Percentiles rank a stretch among this genome's conserved stretches.
Conservation (phyloP, 2,113 vertebrate genomes). For the Rhinolophus ferrumequinum region DNA sequence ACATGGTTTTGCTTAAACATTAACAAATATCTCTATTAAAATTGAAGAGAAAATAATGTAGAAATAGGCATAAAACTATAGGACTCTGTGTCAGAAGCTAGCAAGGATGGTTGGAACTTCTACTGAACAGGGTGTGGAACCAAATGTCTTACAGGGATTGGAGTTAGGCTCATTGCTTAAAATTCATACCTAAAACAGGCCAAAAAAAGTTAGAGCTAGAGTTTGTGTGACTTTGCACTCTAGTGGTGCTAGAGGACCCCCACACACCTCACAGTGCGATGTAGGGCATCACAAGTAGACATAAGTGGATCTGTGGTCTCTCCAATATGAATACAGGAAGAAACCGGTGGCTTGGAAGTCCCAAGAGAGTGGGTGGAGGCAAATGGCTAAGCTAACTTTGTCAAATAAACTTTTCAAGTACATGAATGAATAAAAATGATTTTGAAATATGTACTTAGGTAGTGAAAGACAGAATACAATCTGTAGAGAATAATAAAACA, state of each 20-base stretch:
- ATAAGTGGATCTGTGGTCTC: not conserved
- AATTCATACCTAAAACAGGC: not conserved
- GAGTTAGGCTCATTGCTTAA: not conserved
- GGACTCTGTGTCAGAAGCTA: not conserved
- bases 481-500: not conserved
- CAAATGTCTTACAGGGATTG: not conserved
- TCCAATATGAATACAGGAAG: not conserved
- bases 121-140: not conserved
- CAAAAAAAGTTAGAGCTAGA: not conserved
- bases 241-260: not conserved
- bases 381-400: not conserved
- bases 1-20: not conserved
- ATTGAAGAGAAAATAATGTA: not conserved
- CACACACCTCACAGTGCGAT: not conserved
- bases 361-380: not conserved
- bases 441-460: not conserved
- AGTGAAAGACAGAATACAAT: not conserved
- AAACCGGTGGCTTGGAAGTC: not conserved
- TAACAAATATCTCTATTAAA: not conserved
- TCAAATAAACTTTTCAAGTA: not conserved
- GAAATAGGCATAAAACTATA: not conserved
- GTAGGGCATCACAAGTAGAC: rapidly evolving
- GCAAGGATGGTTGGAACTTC: not conserved
- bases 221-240: not conserved
- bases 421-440: not conserved